Percentiles rank a stretch among this genome's conserved stretches.
phyloP scores from a whole-genome alignment of 2,113 vertebrate genomes.

The Tetrao urogallus region DNA sequence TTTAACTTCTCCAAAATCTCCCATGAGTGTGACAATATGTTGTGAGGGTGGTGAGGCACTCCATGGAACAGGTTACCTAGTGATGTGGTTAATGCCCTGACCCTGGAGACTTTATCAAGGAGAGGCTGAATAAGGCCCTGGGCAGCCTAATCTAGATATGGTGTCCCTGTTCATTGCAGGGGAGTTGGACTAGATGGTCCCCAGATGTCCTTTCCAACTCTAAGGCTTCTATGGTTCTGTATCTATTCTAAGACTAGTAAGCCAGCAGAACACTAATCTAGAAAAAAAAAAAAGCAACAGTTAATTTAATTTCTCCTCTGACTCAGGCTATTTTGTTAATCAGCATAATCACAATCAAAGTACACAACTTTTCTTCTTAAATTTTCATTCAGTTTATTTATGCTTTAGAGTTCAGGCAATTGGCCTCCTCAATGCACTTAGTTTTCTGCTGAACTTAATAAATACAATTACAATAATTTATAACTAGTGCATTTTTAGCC shows the following conservation, averaged over 20 bases:
- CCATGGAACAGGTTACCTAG: too few relatives aligned
- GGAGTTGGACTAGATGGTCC: too few relatives aligned
- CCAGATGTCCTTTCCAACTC: too few relatives aligned
- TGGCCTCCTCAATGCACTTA: neutral
- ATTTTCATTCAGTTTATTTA: neutral
- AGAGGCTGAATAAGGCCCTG: neutral
- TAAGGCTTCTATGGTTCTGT: too few relatives aligned
- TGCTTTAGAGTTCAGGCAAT: neutral
- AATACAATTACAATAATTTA: neutral
- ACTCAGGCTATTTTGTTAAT: neutral
- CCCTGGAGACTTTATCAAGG: neutral
- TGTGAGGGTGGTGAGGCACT: neutral
- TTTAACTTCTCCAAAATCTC: neutral
- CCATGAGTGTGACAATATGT: neutral
- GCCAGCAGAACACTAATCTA: neutral
- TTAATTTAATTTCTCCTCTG: neutral
- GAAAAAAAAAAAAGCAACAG: neutral
- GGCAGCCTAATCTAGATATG: too few relatives aligned
- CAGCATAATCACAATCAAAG: neutral
- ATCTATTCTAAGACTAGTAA: neutral
- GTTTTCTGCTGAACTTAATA: neutral
- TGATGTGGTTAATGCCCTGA: too few relatives aligned
- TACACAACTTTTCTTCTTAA: neutral
- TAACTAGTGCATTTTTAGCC: neutral
- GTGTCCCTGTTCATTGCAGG: too few relatives aligned